These are phyloP conservation scores for Drosophila micromelanica DNA, from an alignment of 1,140 invertebrate genomes.

Conservation along the genomic window DNA sequence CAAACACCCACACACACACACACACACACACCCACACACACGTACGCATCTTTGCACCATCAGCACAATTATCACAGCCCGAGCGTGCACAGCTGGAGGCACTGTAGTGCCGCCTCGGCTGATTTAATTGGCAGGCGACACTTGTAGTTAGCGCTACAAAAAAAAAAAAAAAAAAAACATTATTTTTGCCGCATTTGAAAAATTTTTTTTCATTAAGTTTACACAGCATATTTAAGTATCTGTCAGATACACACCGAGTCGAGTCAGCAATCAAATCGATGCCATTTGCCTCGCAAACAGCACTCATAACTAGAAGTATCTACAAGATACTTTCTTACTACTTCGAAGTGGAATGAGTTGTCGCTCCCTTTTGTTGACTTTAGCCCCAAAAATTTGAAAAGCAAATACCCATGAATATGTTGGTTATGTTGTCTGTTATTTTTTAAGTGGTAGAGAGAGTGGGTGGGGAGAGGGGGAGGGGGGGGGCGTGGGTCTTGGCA, in stretches of 20 bases:
- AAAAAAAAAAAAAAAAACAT: too few relatives aligned
- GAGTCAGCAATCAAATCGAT: slow-evolving; percentile 54
- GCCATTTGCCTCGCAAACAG: slow-evolving; percentile 10
- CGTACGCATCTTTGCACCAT: neutral
- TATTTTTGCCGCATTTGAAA: neutral
- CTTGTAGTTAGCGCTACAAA: slow-evolving; percentile 9
- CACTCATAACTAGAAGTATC: neutral
- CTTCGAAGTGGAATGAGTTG: neutral
- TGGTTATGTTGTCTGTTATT: too few relatives aligned
- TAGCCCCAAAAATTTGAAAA: slow-evolving; percentile 13
- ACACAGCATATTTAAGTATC: slow-evolving; percentile 1
- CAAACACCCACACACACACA: neutral
- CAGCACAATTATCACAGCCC: neutral
- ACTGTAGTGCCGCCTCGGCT: neutral
- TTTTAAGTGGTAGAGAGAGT: too few relatives aligned
- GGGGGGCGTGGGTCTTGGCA: too few relatives aligned
- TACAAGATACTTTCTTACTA: slow-evolving; percentile 1
- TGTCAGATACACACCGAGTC: slow-evolving; percentile 1
- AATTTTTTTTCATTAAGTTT: slow-evolving; percentile 15
- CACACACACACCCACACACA: slow-evolving; percentile 2
- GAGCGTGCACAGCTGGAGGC: neutral
- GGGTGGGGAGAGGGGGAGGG: neutral
- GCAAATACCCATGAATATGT: slow-evolving; percentile 6
- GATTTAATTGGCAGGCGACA: slow-evolving; percentile 30
- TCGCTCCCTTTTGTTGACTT: slow-evolving; percentile 21